These are phyloP conservation scores for Caenorhabditis uteleia DNA, from an alignment of 2,888 invertebrate genomes.

Conservation along the genomic window DNA sequence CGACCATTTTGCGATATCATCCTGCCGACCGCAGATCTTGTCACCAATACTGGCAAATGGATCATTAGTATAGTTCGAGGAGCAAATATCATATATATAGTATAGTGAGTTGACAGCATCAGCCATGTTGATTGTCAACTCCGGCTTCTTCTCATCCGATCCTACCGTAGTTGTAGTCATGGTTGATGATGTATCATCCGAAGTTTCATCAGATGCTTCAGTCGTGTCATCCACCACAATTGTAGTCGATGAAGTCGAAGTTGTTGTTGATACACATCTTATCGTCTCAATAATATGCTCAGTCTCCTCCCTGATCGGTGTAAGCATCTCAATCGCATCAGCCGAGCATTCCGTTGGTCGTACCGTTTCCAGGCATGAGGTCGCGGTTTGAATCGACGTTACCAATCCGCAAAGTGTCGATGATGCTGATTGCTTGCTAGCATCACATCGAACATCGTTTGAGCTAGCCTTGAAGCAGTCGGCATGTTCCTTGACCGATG, in stretches of 20 bases:
- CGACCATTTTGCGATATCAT: conserved; percentile 50
- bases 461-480: conserved; percentile 56
- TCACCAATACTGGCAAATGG: conserved; percentile 33
- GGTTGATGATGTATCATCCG: conserved; percentile 8
- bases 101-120: conserved; percentile 57
- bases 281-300: conserved; percentile 56
- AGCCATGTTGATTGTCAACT: conserved; percentile 41
- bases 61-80: conserved; percentile 41
- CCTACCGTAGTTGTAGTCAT: conserved; percentile 12
- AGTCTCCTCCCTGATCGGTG: conserved; percentile 60
- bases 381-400: conserved; percentile 39
- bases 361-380: conserved; percentile 42
- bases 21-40: conserved; percentile 50
- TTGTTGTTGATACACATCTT: conserved; percentile 35
- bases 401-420: conserved; percentile 42
- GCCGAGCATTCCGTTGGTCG: conserved; percentile 38
- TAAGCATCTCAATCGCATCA: conserved; percentile 57
- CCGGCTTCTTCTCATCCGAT: conserved; percentile 16
- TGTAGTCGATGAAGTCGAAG: conserved; percentile 13
- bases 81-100: conserved; percentile 52
- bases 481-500: conserved; percentile 59
- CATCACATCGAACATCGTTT: conserved; percentile 27
- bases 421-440: conserved; percentile 22
- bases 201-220: conserved; percentile 20
- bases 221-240: conserved; percentile 33